These are phyloP conservation scores for Lithobates sylvaticus DNA, from an alignment of 2,797 vertebrate species.

Conservation along the genomic window DNA sequence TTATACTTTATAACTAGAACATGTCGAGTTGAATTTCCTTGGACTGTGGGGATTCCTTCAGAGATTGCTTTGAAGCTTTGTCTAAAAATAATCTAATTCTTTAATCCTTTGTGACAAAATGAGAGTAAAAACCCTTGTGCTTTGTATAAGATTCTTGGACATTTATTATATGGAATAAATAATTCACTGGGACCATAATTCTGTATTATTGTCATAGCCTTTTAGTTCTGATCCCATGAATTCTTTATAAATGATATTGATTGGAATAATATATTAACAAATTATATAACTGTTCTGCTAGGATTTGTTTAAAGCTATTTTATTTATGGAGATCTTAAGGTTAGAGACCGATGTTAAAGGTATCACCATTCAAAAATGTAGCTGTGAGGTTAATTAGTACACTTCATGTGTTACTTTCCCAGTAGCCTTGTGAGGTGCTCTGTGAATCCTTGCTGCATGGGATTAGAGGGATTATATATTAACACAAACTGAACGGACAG, in stretches of 20 bases:
- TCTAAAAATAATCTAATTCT: constrained; percentile 24
- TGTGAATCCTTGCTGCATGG: background rate
- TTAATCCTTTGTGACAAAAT: constrained; percentile 13
- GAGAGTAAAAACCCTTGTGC: background rate
- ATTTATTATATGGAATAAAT: background rate
- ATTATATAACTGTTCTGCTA: background rate
- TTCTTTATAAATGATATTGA: background rate
- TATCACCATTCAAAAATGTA: background rate
- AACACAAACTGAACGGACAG: too few species aligned
- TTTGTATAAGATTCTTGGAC: background rate
- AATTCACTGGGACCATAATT: background rate
- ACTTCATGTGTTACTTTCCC: too few species aligned
- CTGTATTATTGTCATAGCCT: background rate
- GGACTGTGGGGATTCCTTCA: background rate
- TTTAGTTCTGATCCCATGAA: background rate
- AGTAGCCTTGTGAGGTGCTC: background rate
- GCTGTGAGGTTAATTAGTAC: too few species aligned
- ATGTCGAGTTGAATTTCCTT: background rate
- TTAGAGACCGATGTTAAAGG: background rate
- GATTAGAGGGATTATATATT: background rate
- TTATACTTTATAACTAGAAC: background rate
- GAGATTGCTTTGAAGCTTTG: constrained; percentile 47
- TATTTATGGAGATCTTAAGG: background rate
- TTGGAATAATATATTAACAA: background rate
- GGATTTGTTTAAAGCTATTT: background rate